Evolutionary conservation across 2,113 vertebrate species (phyloP).

Genomic region (Anhinga rufa): DNA sequence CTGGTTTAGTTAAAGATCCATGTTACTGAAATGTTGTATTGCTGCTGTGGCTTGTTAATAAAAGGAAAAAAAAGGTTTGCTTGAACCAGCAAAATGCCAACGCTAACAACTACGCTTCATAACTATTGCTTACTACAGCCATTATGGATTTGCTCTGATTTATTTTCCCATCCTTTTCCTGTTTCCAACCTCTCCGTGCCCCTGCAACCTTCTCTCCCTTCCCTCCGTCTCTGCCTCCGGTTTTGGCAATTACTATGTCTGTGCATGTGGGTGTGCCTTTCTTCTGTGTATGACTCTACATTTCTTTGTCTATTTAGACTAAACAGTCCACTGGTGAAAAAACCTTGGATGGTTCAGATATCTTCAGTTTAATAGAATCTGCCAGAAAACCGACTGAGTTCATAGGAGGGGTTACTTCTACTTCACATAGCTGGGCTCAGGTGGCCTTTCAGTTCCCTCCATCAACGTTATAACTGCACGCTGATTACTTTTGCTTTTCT

Average conservation of each 20-base stretch:
- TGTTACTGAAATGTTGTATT: conserved; percentile 28
- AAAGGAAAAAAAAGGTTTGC: conserved; percentile 37
- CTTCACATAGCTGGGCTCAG: conserved; percentile 82
- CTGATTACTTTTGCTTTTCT: not conserved
- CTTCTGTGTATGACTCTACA: conserved; percentile 70
- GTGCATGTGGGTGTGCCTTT: not conserved
- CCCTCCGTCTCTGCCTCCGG: conserved; percentile 22
- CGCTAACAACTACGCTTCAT: conserved; percentile 69
- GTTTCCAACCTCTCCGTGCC: conserved; percentile 32
- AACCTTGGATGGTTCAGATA: conserved; percentile 78
- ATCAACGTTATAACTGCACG: not conserved
- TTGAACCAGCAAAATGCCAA: conserved; percentile 38
- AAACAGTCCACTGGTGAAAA: conserved; percentile 80
- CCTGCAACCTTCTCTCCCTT: conserved; percentile 25
- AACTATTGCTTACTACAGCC: conserved; percentile 64
- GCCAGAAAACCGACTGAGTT: conserved; percentile 83
- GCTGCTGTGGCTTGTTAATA: conserved; percentile 67
- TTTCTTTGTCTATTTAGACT: conserved; percentile 82
- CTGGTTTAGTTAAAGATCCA: conserved; percentile 56
- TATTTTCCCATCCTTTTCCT: conserved; percentile 68
- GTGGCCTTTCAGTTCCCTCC: conserved; percentile 75
- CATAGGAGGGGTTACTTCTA: conserved; percentile 84
- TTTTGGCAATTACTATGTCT: conserved; percentile 41
- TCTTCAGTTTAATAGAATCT: conserved; percentile 83
- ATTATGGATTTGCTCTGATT: conserved; percentile 61